phyloP scores from a whole-genome alignment of 2,113 vertebrate genomes.

The Amphiprion ocellaris region DNA sequence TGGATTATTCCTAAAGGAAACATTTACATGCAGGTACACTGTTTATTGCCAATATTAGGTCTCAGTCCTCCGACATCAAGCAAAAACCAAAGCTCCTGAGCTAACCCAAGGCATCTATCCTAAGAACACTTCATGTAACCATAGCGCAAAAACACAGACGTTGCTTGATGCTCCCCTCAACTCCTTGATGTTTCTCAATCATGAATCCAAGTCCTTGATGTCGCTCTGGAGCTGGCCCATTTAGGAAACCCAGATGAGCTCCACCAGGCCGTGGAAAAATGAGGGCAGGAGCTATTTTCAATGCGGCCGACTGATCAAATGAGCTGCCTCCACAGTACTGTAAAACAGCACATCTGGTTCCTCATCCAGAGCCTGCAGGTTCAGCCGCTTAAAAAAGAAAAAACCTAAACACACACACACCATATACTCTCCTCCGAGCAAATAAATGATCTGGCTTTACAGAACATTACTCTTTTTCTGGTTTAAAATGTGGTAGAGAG shows the following conservation, averaged over 20 bases:
- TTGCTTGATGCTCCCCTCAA: neutral
- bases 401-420: neutral
- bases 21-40: too few species aligned
- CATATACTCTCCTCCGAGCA: neutral
- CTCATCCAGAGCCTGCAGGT: conserved; percentile 1
- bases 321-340: neutral
- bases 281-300: conserved; percentile 78
- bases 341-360: conserved; percentile 39
- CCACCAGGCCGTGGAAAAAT: conserved; percentile 44
- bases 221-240: conserved; percentile 66
- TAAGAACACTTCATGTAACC: neutral
- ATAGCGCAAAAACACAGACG: neutral
- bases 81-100: neutral
- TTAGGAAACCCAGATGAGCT: conserved; percentile 70
- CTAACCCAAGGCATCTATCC: neutral
- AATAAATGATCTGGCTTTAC: neutral
- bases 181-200: neutral
- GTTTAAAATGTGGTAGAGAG: too few species aligned
- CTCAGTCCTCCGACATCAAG: neutral
- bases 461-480: neutral
- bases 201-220: conserved; percentile 16
- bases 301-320: conserved; percentile 32
- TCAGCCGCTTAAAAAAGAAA: conserved; percentile 2
- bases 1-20: too few species aligned
- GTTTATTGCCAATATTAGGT: too few species aligned